Conservation (phyloP, 2,888 invertebrate species). For the Aplocera efformata region DNA sequence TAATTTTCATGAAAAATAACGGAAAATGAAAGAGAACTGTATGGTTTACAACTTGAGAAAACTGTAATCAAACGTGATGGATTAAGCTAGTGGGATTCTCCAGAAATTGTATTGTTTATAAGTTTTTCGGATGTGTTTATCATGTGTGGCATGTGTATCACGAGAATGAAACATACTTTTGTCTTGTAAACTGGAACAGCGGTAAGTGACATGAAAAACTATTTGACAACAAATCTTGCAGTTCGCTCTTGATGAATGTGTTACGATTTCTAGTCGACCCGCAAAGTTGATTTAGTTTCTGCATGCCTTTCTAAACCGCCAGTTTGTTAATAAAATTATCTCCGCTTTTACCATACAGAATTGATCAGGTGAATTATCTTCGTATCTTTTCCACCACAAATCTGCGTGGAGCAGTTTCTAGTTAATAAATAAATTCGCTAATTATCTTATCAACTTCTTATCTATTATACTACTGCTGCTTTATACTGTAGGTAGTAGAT, state of each 20-base stretch:
- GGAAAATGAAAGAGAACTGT: conserved; percentile 65
- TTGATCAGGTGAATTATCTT: conserved; percentile 2
- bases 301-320: conserved; percentile 64
- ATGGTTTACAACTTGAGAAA: conserved; percentile 2
- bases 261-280: conserved; percentile 32
- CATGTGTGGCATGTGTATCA: conserved; percentile 69
- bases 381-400: conserved; percentile 1
- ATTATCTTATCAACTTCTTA: too few relatives aligned
- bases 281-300: conserved; percentile 36
- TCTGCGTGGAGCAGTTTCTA: background rate
- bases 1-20: conserved; percentile 67
- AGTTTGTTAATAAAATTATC: conserved; percentile 44
- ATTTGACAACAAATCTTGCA: conserved; percentile 33
- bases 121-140: conserved; percentile 43
- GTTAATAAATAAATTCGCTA: background rate
- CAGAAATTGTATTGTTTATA: conserved; percentile 26
- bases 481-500: too few relatives aligned
- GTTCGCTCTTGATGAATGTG: conserved; percentile 29
- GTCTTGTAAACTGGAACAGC: conserved; percentile 59
- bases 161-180: conserved; percentile 73
- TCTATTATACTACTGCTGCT: too few relatives aligned
- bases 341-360: conserved; percentile 18
- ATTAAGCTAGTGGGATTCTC: conserved; percentile 8
- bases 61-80: background rate
- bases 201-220: conserved; percentile 56